These are phyloP conservation scores for Steinernema feltiae DNA, from an alignment of 1,140 invertebrate species.

Conservation along the genomic window DNA sequence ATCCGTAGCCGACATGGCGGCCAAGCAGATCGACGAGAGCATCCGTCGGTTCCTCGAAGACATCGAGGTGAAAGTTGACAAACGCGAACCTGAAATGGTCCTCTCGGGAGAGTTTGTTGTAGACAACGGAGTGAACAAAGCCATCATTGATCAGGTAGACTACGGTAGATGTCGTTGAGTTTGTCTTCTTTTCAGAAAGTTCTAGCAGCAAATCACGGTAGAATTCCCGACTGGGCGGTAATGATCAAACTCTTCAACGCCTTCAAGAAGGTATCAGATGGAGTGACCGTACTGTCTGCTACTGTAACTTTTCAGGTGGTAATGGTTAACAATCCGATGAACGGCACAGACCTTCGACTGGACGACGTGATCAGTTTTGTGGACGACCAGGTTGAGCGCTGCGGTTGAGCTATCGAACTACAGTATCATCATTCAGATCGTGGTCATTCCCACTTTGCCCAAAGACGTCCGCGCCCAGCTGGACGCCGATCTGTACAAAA, in stretches of 20 bases:
- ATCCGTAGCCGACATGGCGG: conserved; percentile 38
- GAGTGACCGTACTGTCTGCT: neutral
- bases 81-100: conserved; percentile 41
- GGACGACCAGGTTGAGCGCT: conserved; percentile 39
- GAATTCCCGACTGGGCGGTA: conserved; percentile 43
- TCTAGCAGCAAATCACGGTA: conserved; percentile 26
- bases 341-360: conserved; percentile 27
- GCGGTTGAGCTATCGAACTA: neutral
- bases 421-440: conserved; percentile 25
- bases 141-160: conserved; percentile 40
- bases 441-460: conserved; percentile 33
- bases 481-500: conserved; percentile 32
- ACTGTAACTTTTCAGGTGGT: conserved; percentile 31
- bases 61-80: conserved; percentile 43
- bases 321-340: conserved; percentile 26
- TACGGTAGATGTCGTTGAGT: neutral
- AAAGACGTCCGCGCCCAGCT: conserved; percentile 30
- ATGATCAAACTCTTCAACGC: conserved; percentile 29
- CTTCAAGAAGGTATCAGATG: conserved; percentile 43
- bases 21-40: conserved; percentile 48
- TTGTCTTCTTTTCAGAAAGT: conserved; percentile 22
- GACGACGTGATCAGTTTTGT: conserved; percentile 47
- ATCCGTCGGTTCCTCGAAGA: conserved; percentile 47
- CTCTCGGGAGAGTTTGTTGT: conserved; percentile 41
- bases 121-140: conserved; percentile 49